These are phyloP conservation scores for Steromphala cineraria DNA, from an alignment of 2,888 invertebrate genomes.

Conservation along the genomic window DNA sequence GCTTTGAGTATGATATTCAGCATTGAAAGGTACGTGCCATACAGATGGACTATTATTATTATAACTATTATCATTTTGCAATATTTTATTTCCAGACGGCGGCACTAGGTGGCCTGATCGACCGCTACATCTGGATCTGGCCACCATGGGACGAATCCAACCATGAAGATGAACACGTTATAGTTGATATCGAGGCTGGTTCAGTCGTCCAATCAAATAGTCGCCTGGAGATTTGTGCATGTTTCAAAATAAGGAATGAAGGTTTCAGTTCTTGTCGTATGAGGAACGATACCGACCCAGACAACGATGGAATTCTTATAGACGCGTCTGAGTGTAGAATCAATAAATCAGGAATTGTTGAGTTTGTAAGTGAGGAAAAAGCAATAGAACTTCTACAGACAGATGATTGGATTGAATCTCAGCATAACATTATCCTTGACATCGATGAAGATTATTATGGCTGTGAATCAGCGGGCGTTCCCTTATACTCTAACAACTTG, in stretches of 20 bases:
- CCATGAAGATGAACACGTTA: slow-evolving; percentile 40
- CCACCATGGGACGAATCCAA: slow-evolving; percentile 58
- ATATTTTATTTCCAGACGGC: slow-evolving; percentile 49
- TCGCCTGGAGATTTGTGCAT: slow-evolving; percentile 13
- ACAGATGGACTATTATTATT: too few relatives aligned
- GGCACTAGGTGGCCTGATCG: slow-evolving; percentile 54
- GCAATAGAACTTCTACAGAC: slow-evolving; percentile 41
- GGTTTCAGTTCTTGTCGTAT: too few relatives aligned
- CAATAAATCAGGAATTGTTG: slow-evolving; percentile 40
- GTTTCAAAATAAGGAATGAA: background rate
- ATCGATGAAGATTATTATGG: slow-evolving; percentile 68
- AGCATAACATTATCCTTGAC: slow-evolving; percentile 56
- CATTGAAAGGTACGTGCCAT: too few relatives aligned
- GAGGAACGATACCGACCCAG: background rate
- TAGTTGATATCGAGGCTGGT: slow-evolving; percentile 42
- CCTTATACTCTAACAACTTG: slow-evolving; percentile 46
- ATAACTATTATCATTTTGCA: too few relatives aligned
- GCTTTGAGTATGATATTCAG: too few relatives aligned
- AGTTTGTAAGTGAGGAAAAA: slow-evolving; percentile 48
- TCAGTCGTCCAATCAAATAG: background rate
- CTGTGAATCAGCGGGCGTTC: slow-evolving; percentile 54
- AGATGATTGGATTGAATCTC: slow-evolving; percentile 30
- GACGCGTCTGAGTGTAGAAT: slow-evolving; percentile 40
- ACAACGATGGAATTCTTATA: slow-evolving; percentile 35
- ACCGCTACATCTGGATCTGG: slow-evolving; percentile 66